Conservation (phyloP, 1,140 invertebrate genomes). For the Caenorhabditis remanei region DNA sequence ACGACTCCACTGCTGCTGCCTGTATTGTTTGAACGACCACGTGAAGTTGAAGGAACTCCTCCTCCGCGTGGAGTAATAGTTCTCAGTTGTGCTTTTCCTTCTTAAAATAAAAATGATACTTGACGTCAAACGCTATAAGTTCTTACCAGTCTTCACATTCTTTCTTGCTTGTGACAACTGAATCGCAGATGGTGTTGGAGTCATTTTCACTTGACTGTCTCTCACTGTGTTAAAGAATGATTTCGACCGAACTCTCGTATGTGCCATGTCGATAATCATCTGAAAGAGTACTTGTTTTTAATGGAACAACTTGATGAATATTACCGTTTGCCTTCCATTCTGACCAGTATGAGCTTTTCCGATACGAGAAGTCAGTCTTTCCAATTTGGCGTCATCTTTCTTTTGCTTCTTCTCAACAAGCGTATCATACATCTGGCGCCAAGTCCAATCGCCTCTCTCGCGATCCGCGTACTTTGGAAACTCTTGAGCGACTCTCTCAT, state of each 20-base stretch:
- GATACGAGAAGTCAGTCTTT: neutral
- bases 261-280: constrained; percentile 41
- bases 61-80: constrained; percentile 15
- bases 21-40: neutral
- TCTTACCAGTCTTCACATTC: constrained; percentile 13
- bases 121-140: neutral
- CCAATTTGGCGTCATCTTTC: neutral
- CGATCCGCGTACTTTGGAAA: constrained; percentile 41
- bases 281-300: neutral
- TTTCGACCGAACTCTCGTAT: neutral
- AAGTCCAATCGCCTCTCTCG: neutral
- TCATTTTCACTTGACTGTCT: constrained; percentile 30
- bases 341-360: constrained; percentile 7
- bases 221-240: constrained; percentile 8
- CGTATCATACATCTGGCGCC: constrained; percentile 18
- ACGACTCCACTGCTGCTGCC: neutral
- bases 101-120: neutral
- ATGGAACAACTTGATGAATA: neutral
- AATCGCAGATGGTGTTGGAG: constrained; percentile 17
- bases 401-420: constrained; percentile 9
- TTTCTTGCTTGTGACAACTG: constrained; percentile 28
- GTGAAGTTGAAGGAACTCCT: neutral
- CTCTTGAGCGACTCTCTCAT: neutral
- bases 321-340: constrained; percentile 31
- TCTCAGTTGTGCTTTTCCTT: constrained; percentile 34